These are phyloP conservation scores for Aphodius sticticus DNA, from an alignment of 2,888 invertebrate genomes.

Conservation along the genomic window DNA sequence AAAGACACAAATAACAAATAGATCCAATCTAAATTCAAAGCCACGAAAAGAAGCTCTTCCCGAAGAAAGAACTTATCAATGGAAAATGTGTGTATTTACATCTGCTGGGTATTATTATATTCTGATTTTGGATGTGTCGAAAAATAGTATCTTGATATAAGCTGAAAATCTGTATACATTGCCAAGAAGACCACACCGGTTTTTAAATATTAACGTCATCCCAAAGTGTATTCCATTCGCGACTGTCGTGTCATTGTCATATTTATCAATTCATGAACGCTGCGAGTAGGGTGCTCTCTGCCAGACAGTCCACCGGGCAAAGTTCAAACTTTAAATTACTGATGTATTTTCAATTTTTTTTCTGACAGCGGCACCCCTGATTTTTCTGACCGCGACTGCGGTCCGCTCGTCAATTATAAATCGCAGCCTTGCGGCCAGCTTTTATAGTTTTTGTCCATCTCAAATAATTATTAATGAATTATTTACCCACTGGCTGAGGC, in stretches of 20 bases:
- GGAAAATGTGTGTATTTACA: no score
- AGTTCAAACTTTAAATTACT: not conserved
- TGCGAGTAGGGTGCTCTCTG: not conserved
- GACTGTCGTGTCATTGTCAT: slow-evolving; percentile 49
- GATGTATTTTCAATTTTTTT: slow-evolving; percentile 4
- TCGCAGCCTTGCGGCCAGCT: not conserved
- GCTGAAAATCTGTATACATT: slow-evolving; percentile 30
- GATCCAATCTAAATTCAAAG: no score
- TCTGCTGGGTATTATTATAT: not conserved
- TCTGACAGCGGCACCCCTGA: not conserved
- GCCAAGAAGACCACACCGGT: slow-evolving; percentile 40
- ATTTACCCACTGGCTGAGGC: not conserved
- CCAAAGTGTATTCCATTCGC: slow-evolving; percentile 47
- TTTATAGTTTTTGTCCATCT: slow-evolving; percentile 4
- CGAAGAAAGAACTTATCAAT: no score
- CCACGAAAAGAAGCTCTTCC: no score
- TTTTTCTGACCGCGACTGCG: not conserved
- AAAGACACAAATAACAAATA: no score
- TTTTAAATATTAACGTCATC: slow-evolving; percentile 48
- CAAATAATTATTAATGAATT: slow-evolving; percentile 4
- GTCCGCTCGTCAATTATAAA: not conserved
- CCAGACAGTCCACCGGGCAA: not conserved
- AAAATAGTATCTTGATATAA: slow-evolving; percentile 12
- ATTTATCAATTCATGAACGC: slow-evolving; percentile 48
- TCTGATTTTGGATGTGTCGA: slow-evolving; percentile 11